Base-by-base conservation (phyloP, 2,797 vertebrate genomes). In the Epinephelus malabaricus region DNA sequence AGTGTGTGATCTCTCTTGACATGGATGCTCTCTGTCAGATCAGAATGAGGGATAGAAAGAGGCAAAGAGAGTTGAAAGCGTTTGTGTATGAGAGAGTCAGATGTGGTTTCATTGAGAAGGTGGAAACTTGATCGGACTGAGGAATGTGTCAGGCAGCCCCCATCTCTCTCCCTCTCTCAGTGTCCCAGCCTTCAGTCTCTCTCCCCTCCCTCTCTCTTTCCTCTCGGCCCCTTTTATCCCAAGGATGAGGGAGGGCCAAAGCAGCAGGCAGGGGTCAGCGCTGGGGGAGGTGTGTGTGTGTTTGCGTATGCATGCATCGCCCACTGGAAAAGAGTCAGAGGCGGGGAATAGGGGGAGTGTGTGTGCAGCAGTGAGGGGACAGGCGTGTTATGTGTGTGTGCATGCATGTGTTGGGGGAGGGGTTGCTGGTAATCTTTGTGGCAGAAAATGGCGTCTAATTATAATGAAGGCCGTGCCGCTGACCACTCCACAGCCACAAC, bases 381-480 rank as follows among this genome's bases (percentile, higher is more conserved):
- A 53, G 72, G 75, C 50, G n/a, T 76, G 79, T 79, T 71, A 51
- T 34, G 34, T 34, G 34, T 34, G 34, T 34, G 34, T 34, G 34
- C 34, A 34, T 34, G 34, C 34, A 34, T 76, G 83, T 84, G 69
- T 75, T 78, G 87, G 88, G 91, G 90, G 92, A 87, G 84, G 92
- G 88, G 80, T 88, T 10, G 10, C 60, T 75, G 2, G 87, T 92
- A 89, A 92, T 90, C 89, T 94, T 84, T 92, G 88, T 90, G 86
- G 93, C 91, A 93, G 91, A 95, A 94, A 94, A 95, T 94, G 94
- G 92, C 92, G 88, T 89, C 91, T 94, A 92, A 94, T 95, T 89
- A 92, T 93, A 92, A 94, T 95, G 91, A 92, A 86, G 92, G 87
- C 90, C 88, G 87, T 86, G 85, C 88, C 82, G 82, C 88, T 92